These are phyloP conservation scores for Ophthalmolycus amberensis DNA, from an alignment of 2,113 vertebrate species.

Conservation along the genomic window DNA sequence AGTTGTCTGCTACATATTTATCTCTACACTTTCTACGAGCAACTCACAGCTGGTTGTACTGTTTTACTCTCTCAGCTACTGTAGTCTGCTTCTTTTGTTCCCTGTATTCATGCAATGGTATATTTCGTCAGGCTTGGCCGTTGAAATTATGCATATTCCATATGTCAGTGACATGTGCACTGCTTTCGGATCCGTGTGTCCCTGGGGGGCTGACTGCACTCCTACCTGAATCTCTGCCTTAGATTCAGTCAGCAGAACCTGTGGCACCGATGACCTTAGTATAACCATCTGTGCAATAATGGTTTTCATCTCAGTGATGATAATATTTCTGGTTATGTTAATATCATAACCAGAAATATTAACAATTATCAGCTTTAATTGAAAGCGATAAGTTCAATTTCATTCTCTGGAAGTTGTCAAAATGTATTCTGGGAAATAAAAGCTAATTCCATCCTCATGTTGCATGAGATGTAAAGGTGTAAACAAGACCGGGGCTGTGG, in stretches of 20 bases:
- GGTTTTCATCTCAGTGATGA: slow-evolving; percentile 18
- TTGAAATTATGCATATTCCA: slow-evolving; percentile 36
- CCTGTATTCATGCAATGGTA: neutral
- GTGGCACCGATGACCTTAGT: slow-evolving; percentile 27
- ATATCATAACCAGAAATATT: neutral
- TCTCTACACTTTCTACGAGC: slow-evolving; percentile 1
- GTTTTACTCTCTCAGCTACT: neutral
- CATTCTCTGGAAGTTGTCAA: slow-evolving; percentile 1
- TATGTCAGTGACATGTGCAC: slow-evolving; percentile 6
- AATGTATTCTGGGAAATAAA: neutral
- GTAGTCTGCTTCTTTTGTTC: neutral
- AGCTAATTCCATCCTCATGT: neutral
- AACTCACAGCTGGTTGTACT: neutral
- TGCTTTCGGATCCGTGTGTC: neutral
- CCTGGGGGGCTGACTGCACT: slow-evolving; percentile 33
- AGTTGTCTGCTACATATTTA: neutral
- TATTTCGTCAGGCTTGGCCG: slow-evolving; percentile 4
- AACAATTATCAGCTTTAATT: slow-evolving; percentile 9
- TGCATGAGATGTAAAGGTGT: neutral
- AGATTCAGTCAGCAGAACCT: slow-evolving; percentile 8
- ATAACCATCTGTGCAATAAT: slow-evolving; percentile 32
- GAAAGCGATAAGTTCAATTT: slow-evolving; percentile 2
- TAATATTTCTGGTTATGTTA: slow-evolving; percentile 17
- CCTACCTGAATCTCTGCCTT: slow-evolving; percentile 1
- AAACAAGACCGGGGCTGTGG: neutral